These are phyloP conservation scores for Chrysocyon brachyurus DNA, from an alignment of 2,797 vertebrate species.

Conservation along the genomic window DNA sequence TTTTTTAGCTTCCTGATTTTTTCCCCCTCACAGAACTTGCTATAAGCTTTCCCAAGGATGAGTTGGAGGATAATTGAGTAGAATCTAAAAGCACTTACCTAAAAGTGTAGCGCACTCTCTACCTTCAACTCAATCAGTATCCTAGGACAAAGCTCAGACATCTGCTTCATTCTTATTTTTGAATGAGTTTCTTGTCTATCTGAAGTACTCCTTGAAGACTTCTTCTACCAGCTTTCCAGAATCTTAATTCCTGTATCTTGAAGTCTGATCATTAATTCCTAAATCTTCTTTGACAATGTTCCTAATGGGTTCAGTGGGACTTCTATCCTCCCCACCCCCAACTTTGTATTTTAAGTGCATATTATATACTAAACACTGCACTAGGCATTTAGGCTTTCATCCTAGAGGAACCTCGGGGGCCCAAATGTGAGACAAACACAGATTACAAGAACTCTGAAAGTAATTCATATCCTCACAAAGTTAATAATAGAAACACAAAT, in stretches of 20 bases:
- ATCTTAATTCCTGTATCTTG: neutral
- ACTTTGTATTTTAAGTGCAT: neutral
- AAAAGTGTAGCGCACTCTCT: neutral
- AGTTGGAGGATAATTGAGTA: neutral
- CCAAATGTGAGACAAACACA: neutral
- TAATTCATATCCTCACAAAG: neutral
- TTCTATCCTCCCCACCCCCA: neutral
- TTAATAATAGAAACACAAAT: conserved; percentile 16
- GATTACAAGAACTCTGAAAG: neutral
- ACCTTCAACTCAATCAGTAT: neutral
- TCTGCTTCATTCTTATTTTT: neutral
- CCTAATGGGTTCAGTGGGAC: neutral
- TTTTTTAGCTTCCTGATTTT: neutral
- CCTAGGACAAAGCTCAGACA: neutral
- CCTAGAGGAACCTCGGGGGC: neutral
- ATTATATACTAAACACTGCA: neutral
- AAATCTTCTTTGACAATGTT: neutral
- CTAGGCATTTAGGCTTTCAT: neutral
- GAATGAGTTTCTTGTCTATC: neutral
- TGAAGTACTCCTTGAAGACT: neutral
- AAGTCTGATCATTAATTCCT: neutral
- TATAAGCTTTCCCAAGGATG: neutral
- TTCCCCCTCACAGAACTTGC: neutral
- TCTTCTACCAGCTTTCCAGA: neutral
- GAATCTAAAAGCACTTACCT: neutral